Percentiles rank a stretch among this genome's conserved stretches.
Conservation (phyloP, 2,888 invertebrate species). For the Horisme vitalbata region DNA sequence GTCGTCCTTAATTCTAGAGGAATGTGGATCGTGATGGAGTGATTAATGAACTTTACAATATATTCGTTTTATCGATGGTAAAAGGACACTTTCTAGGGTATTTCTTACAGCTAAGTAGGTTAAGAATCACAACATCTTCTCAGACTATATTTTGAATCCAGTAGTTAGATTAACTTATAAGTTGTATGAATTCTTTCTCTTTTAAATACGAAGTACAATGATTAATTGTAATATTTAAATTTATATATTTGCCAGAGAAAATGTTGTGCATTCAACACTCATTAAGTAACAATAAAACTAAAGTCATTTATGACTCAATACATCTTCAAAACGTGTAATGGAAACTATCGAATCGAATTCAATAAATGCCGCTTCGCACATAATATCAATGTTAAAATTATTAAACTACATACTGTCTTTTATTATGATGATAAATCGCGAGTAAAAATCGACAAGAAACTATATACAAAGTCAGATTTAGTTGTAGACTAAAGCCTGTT, state of each 20-base stretch:
- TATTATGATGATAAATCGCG: conserved; percentile 21
- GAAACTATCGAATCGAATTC: conserved; percentile 34
- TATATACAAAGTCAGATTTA: conserved; percentile 8
- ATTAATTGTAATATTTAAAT: neutral
- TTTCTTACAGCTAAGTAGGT: conserved; percentile 45
- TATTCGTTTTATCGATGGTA: conserved; percentile 46
- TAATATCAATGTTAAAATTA: conserved; percentile 25
- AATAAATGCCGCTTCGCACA: conserved; percentile 41
- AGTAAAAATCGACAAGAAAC: conserved; percentile 3
- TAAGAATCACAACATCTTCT: conserved; percentile 28
- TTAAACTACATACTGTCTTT: conserved; percentile 35
- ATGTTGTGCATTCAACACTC: conserved; percentile 6
- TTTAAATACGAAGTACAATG: too few relatives aligned
- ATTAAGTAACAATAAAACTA: conserved; percentile 1
- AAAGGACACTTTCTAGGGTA: conserved; percentile 75
- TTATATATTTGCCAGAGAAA: neutral
- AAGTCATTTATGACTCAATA: conserved; percentile 1
- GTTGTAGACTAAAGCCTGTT: conserved; percentile 2
- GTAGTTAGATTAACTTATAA: too few relatives aligned
- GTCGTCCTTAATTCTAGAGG: conserved; percentile 69
- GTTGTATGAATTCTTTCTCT: too few relatives aligned
- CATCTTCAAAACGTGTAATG: conserved; percentile 12
- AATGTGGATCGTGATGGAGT: conserved; percentile 67
- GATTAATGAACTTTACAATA: conserved; percentile 44
- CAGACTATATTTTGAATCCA: too few relatives aligned